These are phyloP conservation scores for Clarias laeviceps DNA, from an alignment of 2,797 vertebrate genomes.

Conservation along the genomic window DNA sequence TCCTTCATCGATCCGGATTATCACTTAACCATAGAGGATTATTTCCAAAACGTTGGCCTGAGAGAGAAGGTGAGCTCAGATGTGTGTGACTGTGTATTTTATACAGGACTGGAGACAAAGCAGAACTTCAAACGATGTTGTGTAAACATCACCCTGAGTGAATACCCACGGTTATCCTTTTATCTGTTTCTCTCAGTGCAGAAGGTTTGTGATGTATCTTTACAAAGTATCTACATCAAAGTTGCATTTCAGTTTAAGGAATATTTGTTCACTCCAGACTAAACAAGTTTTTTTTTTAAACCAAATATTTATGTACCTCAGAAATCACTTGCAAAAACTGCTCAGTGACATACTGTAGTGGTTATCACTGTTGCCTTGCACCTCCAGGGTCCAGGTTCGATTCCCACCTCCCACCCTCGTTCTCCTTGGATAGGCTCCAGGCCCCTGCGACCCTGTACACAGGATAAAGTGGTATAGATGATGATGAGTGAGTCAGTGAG, in stretches of 20 bases:
- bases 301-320: no score
- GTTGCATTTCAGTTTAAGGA: no score
- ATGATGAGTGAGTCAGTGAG: neutral
- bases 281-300: neutral
- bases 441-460: no score
- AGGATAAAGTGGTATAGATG: no score
- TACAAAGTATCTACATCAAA: neutral
- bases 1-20: neutral
- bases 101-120: neutral
- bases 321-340: no score
- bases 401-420: no score
- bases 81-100: neutral
- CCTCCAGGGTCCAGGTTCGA: no score
- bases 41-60: slow-evolving; percentile 20
- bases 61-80: slow-evolving; percentile 5
- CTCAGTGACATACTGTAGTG: no score
- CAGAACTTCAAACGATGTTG: neutral
- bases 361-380: no score
- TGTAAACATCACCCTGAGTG: neutral
- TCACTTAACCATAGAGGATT: neutral
- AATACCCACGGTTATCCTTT: neutral
- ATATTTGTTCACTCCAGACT: neutral
- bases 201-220: neutral
- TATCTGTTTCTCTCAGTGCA: neutral
- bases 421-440: no score